A percentile compares a stretch with the other conserved stretches of the same genome.
phyloP scores from a whole-genome alignment of 2,113 vertebrate species.

The Panurus biarmicus region DNA sequence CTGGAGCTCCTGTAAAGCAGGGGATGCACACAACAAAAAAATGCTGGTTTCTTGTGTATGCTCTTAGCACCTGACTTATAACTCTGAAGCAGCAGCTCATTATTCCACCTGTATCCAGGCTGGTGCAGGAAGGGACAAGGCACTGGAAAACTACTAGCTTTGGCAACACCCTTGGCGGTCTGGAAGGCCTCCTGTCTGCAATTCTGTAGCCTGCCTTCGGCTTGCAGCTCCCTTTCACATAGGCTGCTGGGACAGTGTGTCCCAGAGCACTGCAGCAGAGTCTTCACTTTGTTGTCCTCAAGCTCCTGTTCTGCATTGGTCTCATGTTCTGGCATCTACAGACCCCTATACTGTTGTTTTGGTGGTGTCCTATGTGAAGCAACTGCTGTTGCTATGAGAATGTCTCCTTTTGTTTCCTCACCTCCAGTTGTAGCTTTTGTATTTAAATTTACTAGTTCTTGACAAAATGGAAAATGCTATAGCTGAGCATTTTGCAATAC shows the following conservation, averaged over 20 bases:
- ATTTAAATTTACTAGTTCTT: background rate
- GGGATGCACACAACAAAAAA: background rate
- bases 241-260: background rate
- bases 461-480: background rate
- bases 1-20: background rate
- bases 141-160: background rate
- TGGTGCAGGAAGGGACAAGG: background rate
- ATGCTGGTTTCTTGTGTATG: background rate
- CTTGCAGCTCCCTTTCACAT: background rate
- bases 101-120: background rate
- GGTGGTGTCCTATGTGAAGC: background rate
- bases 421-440: background rate
- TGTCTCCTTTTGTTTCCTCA: background rate
- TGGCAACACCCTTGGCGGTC: accelerated
- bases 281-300: background rate
- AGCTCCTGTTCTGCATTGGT: background rate
- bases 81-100: background rate
- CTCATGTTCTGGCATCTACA: background rate
- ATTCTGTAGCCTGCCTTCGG: background rate
- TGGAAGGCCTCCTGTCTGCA: background rate
- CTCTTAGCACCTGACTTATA: background rate
- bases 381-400: background rate
- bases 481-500: background rate
- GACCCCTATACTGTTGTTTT: background rate
- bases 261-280: background rate